Conservation (phyloP, 2,113 vertebrate genomes). For the Gobiocypris rarus region DNA sequence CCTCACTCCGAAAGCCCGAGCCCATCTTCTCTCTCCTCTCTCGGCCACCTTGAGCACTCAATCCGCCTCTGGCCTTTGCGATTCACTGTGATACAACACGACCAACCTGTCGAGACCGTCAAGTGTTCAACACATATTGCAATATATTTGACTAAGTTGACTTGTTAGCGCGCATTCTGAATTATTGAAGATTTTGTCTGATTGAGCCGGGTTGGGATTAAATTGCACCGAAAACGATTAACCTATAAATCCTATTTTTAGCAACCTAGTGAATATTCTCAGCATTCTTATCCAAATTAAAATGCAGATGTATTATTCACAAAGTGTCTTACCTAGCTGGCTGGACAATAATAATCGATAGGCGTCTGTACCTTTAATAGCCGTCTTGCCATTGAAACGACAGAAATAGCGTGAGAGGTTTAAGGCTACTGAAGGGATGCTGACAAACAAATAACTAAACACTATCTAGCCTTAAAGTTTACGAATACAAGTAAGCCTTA, state of each 20-base stretch:
- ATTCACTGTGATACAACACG: background rate
- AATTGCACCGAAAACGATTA: background rate
- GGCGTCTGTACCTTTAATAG: conserved; percentile 66
- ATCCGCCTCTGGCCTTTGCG: conserved; percentile 37
- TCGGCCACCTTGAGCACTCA: conserved; percentile 52
- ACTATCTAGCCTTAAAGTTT: background rate
- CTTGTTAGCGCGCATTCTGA: background rate
- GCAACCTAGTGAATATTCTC: background rate
- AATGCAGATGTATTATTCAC: background rate
- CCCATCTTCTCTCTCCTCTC: conserved; percentile 77
- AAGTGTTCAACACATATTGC: background rate
- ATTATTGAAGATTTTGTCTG: background rate
- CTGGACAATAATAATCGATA: conserved; percentile 47
- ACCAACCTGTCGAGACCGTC: background rate
- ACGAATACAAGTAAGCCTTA: background rate
- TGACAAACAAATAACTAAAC: background rate
- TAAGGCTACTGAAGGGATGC: conserved; percentile 26
- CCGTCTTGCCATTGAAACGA: conserved; percentile 60
- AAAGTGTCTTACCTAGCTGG: conserved; percentile 36
- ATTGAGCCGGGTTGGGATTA: background rate
- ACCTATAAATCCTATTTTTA: background rate
- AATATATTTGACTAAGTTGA: background rate
- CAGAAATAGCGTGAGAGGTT: conserved; percentile 25
- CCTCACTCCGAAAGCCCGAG: conserved; percentile 89
- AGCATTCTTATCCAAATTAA: background rate